Base-by-base conservation (phyloP, 2,888 invertebrate genomes). In the Agrochola circellaris region DNA sequence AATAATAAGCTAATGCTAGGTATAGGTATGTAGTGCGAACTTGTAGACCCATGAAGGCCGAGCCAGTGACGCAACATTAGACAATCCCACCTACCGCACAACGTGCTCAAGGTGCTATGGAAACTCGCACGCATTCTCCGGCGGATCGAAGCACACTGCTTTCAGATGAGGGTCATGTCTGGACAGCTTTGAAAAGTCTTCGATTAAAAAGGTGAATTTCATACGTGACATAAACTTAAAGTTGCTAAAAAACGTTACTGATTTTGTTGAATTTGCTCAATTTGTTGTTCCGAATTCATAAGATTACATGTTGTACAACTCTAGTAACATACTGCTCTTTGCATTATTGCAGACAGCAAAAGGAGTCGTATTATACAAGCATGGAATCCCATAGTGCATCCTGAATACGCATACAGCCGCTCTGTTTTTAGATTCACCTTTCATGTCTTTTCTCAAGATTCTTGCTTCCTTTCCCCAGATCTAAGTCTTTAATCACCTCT, bases 401-500 rank as follows among this genome's bases (percentile, higher is more conserved):
- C 7, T 60, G 17, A n/a, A n/a, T 17, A 58, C 3, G 30, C 17
- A 34, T 54, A 23, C 30, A 9, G 9, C 23, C 15, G 60, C 34
- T 34, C 11, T n/a, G 23, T 38, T 48, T 20, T 20, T 6, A 64
- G 0, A 11, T 56, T 17, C 30, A 62, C 34, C 2, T 72, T 38
- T 54, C 26, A 61, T 3, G 2, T 51, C 17, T 51, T 81, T 45
- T 9, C 34, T 6, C 20, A 30, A 30, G 38, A 74, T 81, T 17
- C 38, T 60, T 34, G 42, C 34, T 45, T 42, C 61, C n/a, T 56
- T 56, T 51, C 26, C 30, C 13, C 13, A 38, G 23, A 79, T 13
- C 48, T 23, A 62, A 71, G 62, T 75, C 69, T 71, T 64, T 68
- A 82, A 71, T 71, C 69, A 84, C 51, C 56, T 58, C 23, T 34